Conservation (phyloP, 2,888 invertebrate genomes). For the Camptogramma bilineatum region DNA sequence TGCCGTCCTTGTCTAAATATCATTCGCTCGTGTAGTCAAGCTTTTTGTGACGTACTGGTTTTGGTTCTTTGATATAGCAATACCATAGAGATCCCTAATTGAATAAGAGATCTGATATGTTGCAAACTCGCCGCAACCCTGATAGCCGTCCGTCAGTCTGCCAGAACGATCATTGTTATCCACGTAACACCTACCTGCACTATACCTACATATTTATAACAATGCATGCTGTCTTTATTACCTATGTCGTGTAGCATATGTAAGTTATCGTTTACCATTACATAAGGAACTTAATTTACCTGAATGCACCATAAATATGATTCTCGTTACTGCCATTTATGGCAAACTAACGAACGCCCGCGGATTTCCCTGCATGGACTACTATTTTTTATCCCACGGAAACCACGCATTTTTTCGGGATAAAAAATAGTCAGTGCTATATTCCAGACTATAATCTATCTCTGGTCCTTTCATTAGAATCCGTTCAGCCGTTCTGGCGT, state of each 20-base stretch:
- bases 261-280: neutral
- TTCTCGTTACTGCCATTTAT: neutral
- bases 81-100: conserved; percentile 36
- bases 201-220: conserved; percentile 1
- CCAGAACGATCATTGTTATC: conserved; percentile 24
- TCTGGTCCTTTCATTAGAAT: too few species aligned
- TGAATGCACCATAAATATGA: conserved; percentile 8
- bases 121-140: conserved; percentile 23
- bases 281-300: conserved; percentile 6
- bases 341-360: too few species aligned
- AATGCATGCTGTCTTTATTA: conserved; percentile 8
- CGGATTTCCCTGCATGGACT: too few species aligned
- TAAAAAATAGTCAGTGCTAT: too few species aligned
- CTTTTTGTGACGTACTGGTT: neutral
- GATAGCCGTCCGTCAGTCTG: conserved; percentile 30
- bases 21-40: too few species aligned
- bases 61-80: neutral
- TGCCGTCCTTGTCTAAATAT: too few species aligned
- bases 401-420: too few species aligned
- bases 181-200: conserved; percentile 11
- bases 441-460: too few species aligned
- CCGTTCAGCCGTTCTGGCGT: too few species aligned
- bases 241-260: neutral
- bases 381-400: too few species aligned
- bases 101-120: conserved; percentile 25